Evolutionary conservation across 2,113 vertebrate genomes (phyloP).

Genomic region (Callopanchax toddi): DNA sequence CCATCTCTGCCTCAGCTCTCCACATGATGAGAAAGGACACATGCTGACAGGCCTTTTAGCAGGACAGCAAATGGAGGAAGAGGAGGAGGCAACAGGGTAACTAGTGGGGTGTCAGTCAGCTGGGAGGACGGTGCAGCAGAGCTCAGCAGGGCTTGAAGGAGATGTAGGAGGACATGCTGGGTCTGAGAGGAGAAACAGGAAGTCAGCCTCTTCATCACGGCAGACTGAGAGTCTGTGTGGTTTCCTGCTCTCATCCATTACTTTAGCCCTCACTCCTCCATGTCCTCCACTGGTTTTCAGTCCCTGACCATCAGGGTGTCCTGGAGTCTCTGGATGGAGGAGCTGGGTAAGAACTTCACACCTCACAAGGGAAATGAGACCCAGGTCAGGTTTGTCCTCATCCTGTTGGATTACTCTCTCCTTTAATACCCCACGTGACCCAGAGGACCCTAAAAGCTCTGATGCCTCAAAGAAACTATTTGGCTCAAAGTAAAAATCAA

Average conservation of each 20-base stretch:
- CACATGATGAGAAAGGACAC: constrained; percentile 17
- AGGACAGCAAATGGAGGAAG: not conserved
- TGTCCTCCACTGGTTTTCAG: constrained; percentile 72
- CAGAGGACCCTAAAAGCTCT: constrained; percentile 17
- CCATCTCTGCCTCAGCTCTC: constrained; percentile 26
- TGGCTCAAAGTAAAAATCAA: constrained; percentile 22
- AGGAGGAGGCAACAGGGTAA: constrained; percentile 12
- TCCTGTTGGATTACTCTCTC: constrained; percentile 19
- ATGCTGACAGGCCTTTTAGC: not conserved
- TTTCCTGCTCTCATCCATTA: constrained; percentile 57
- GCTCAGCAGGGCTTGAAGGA: constrained; percentile 75
- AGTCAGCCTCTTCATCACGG: constrained; percentile 76
- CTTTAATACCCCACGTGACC: not conserved
- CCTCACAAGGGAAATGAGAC: too few species aligned
- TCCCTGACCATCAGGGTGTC: constrained; percentile 73
- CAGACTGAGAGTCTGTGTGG: constrained; percentile 78
- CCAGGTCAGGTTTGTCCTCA: constrained; percentile 36
- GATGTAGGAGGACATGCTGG: constrained; percentile 64
- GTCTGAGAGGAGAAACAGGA: constrained; percentile 42
- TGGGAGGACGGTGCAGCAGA: constrained; percentile 26
- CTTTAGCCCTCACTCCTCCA: constrained; percentile 53
- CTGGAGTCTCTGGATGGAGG: constrained; percentile 77
- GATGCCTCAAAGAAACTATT: constrained; percentile 22
- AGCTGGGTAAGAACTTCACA: too few species aligned
- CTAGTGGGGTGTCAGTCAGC: constrained; percentile 49